These are phyloP conservation scores for Tribolium madens DNA, from an alignment of 1,140 invertebrate genomes.

Conservation along the genomic window DNA sequence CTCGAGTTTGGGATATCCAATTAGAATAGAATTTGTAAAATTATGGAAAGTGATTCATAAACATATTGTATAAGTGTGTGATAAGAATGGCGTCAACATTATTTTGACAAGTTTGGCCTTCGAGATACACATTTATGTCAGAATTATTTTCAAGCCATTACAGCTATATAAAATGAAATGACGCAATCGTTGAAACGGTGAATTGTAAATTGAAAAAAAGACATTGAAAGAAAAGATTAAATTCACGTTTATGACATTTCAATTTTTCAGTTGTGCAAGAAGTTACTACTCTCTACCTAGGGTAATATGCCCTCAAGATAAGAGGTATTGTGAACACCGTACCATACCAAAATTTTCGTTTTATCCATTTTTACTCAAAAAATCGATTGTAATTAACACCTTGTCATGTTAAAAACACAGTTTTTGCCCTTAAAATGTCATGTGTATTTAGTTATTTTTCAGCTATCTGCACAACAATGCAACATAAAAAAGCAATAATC, in stretches of 20 bases:
- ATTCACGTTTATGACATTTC: neutral
- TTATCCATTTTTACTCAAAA: no score
- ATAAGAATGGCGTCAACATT: slow-evolving; percentile 16
- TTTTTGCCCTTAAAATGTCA: no score
- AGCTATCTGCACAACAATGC: no score
- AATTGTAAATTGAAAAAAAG: neutral
- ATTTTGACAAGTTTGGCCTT: neutral
- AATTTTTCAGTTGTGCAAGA: neutral
- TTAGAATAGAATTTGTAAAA: slow-evolving; percentile 31
- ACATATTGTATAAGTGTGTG: neutral
- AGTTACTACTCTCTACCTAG: neutral
- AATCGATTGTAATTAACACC: no score
- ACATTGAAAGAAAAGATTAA: neutral
- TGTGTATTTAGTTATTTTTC: no score
- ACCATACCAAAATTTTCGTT: no score
- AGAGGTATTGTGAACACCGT: no score
- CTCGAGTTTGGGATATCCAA: slow-evolving; percentile 2
- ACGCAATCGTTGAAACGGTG: neutral
- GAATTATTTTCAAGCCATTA: slow-evolving; percentile 19
- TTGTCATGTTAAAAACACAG: no score
- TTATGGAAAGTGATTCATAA: slow-evolving; percentile 14
- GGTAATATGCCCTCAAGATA: no score
- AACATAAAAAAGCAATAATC: neutral
- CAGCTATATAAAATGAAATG: neutral
- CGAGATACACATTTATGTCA: neutral